A percentile compares a stretch with the other conserved stretches of the same genome.
These are phyloP conservation scores for Bubo scandiacus DNA, from an alignment of 2,113 vertebrate genomes.

Conservation along the genomic window DNA sequence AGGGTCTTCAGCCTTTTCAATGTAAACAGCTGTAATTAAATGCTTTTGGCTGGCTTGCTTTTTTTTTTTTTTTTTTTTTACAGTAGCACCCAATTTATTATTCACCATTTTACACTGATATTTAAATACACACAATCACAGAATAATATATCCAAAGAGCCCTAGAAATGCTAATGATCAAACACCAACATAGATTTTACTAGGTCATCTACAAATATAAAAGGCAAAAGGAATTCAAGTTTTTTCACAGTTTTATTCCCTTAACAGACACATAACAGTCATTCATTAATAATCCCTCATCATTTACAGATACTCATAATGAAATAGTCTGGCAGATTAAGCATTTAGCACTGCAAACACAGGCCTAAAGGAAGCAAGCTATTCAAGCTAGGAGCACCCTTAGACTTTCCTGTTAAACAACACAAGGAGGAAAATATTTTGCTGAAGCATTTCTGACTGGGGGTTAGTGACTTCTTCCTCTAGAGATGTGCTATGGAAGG, in stretches of 20 bases:
- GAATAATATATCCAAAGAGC: neutral
- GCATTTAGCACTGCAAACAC: neutral
- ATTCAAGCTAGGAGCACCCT: neutral
- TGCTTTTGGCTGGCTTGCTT: neutral
- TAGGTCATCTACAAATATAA: neutral
- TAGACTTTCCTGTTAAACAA: neutral
- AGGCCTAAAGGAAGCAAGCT: neutral
- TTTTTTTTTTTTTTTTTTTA: neutral
- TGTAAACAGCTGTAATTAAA: slow-evolving; percentile 33
- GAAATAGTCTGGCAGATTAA: neutral
- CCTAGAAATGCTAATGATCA: neutral
- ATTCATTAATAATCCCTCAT: neutral
- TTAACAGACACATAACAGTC: neutral
- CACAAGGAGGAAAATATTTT: neutral
- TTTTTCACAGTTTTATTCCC: neutral
- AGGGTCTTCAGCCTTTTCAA: slow-evolving; percentile 12
- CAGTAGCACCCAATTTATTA: neutral
- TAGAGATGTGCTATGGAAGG: neutral
- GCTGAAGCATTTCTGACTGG: neutral
- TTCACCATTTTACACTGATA: neutral
- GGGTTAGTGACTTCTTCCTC: neutral
- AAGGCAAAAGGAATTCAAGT: neutral
- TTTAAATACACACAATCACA: neutral
- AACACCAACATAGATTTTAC: neutral
- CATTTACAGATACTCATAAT: neutral